Evolutionary conservation across 1,140 invertebrate species (phyloP).

Genomic region (Cryptotermes secundus): DNA sequence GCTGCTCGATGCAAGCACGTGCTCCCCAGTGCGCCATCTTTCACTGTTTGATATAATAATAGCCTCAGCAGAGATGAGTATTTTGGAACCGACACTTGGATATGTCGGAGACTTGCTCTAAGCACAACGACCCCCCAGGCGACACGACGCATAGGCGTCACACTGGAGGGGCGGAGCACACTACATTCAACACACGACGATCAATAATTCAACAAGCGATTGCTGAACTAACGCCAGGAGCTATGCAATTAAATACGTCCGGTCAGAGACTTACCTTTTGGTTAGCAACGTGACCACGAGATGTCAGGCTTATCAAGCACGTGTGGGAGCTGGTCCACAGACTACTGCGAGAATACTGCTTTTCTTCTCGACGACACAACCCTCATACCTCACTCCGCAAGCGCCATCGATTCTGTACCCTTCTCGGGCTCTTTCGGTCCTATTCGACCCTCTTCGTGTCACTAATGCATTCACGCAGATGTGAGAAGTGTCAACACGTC

Average conservation of each 20-base stretch:
- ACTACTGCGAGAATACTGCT: background rate
- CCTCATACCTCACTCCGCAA: background rate
- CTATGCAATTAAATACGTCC: background rate
- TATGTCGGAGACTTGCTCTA: background rate
- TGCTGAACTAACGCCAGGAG: background rate
- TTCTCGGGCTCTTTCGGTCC: background rate
- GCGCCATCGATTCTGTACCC: background rate
- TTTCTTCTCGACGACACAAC: background rate
- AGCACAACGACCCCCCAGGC: background rate
- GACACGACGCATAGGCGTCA: background rate
- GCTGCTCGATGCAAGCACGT: background rate
- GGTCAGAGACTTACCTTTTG: background rate
- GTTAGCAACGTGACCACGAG: conserved; percentile 1
- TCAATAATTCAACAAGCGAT: background rate
- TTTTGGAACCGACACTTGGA: background rate
- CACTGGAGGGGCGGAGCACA: background rate
- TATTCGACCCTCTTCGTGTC: background rate
- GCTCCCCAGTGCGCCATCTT: background rate
- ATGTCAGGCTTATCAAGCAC: background rate
- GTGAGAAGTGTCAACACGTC: background rate
- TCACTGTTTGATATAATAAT: background rate
- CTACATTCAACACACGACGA: background rate
- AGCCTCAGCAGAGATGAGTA: background rate
- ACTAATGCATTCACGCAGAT: background rate
- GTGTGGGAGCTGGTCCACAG: background rate